These are phyloP conservation scores for Pollenia labialis DNA, from an alignment of 2,888 invertebrate genomes.

Conservation along the genomic window DNA sequence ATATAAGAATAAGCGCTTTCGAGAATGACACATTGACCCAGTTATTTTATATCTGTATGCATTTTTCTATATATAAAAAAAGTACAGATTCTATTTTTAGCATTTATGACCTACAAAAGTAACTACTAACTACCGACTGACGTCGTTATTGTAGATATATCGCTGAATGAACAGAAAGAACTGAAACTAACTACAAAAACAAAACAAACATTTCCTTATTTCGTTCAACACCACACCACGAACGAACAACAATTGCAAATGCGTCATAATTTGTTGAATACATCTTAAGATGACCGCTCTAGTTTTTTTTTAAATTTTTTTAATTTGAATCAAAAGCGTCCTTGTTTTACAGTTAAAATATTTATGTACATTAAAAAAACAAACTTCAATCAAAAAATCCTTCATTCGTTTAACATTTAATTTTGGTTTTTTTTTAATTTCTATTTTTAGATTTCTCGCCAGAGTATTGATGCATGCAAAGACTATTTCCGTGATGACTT, in stretches of 20 bases:
- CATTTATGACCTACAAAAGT: slow-evolving; percentile 64
- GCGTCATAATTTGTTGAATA: slow-evolving; percentile 57
- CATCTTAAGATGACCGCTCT: background rate
- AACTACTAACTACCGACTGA: slow-evolving; percentile 23
- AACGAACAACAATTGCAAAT: slow-evolving; percentile 31
- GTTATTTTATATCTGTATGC: slow-evolving; percentile 56
- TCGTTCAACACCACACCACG: background rate
- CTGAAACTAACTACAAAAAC: background rate
- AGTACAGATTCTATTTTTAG: slow-evolving; percentile 60
- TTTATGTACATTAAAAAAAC: background rate
- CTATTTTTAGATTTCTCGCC: slow-evolving; percentile 93
- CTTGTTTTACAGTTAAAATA: background rate
- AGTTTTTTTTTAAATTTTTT: background rate
- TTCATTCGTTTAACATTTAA: background rate
- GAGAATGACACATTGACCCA: slow-evolving; percentile 72
- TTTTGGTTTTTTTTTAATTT: slow-evolving; percentile 12
- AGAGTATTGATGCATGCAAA: slow-evolving; percentile 99
- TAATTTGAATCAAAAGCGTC: background rate
- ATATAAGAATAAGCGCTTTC: slow-evolving; percentile 46
- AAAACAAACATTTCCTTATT: slow-evolving; percentile 41
- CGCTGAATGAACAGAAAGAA: slow-evolving; percentile 35
- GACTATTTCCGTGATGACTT: slow-evolving; percentile 99
- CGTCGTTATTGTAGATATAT: slow-evolving; percentile 30
- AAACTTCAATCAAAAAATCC: background rate
- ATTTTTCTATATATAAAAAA: slow-evolving; percentile 8